Evolutionary conservation across 2,797 vertebrate genomes (phyloP).

Genomic region (Neostethus bicornis): DNA sequence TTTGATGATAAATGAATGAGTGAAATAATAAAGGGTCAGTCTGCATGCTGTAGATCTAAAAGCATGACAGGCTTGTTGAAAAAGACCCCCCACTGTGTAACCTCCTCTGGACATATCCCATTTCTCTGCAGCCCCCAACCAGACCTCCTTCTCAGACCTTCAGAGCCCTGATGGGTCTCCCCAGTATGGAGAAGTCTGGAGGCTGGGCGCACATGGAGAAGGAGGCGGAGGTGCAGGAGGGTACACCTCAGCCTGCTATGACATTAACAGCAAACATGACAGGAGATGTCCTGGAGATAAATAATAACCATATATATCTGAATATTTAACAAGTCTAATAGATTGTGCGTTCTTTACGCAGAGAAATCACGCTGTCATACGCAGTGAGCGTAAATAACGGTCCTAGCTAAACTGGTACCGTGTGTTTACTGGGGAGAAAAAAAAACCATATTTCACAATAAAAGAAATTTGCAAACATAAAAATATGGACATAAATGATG

Average conservation of each 20-base stretch:
- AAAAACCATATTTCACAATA: neutral
- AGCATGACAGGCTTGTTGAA: too few species aligned
- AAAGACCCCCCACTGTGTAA: too few species aligned
- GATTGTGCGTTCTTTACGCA: too few species aligned
- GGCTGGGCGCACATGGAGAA: conserved; percentile 37
- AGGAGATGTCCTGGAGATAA: neutral
- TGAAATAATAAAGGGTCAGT: too few species aligned
- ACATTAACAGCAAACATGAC: neutral
- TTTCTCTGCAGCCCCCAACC: neutral
- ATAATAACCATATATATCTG: conserved; percentile 1
- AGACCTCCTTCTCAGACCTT: conserved; percentile 4
- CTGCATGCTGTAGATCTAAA: too few species aligned
- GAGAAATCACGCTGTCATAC: conserved; percentile 21
- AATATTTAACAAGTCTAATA: too few species aligned
- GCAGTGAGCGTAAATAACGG: conserved; percentile 3
- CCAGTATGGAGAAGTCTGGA: conserved; percentile 6
- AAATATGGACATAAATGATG: neutral
- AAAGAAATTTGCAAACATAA: neutral
- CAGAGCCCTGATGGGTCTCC: conserved; percentile 14
- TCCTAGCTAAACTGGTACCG: conserved; percentile 35
- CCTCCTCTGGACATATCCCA: too few species aligned
- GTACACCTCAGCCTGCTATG: conserved; percentile 7
- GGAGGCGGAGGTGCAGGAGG: neutral
- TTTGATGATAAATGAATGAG: too few species aligned
- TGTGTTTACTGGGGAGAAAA: neutral